Evolutionary conservation across 2,797 vertebrate genomes (phyloP).

Genomic region (Parotocinclus haroldoi): DNA sequence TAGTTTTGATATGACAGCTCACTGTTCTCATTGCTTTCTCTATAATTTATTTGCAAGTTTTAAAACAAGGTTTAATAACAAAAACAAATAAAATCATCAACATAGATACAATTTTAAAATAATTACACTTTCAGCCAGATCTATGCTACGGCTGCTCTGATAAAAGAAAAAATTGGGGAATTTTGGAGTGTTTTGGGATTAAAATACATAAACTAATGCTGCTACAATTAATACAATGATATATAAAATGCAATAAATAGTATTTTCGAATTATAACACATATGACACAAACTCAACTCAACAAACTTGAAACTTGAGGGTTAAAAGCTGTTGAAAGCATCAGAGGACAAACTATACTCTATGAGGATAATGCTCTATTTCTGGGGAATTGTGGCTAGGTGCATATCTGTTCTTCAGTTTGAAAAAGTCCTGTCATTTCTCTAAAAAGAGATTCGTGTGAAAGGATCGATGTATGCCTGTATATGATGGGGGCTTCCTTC

Average conservation of each 20-base stretch:
- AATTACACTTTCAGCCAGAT: too few relatives aligned
- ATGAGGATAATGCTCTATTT: constrained; percentile 6
- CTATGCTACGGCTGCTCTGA: too few relatives aligned
- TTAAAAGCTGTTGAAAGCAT: background rate
- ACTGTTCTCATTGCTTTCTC: too few relatives aligned
- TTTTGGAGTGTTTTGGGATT: too few relatives aligned
- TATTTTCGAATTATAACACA: background rate
- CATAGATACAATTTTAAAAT: too few relatives aligned
- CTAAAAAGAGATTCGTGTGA: constrained; percentile 32
- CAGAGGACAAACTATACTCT: background rate
- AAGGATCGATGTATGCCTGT: constrained; percentile 1
- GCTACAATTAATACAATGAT: background rate
- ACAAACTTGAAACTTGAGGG: background rate
- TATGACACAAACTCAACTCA: too few relatives aligned
- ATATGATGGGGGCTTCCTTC: background rate
- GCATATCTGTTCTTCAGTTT: constrained; percentile 8
- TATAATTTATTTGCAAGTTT: too few relatives aligned
- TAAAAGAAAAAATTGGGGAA: too few relatives aligned
- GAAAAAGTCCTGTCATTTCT: constrained; percentile 21
- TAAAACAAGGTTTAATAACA: too few relatives aligned
- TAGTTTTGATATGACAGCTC: too few relatives aligned
- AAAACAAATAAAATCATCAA: too few relatives aligned
- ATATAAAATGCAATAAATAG: background rate
- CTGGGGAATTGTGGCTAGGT: background rate
- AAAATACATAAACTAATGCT: background rate